phyloP scores from a whole-genome alignment of 2,113 vertebrate genomes.

The Labeo catla region DNA sequence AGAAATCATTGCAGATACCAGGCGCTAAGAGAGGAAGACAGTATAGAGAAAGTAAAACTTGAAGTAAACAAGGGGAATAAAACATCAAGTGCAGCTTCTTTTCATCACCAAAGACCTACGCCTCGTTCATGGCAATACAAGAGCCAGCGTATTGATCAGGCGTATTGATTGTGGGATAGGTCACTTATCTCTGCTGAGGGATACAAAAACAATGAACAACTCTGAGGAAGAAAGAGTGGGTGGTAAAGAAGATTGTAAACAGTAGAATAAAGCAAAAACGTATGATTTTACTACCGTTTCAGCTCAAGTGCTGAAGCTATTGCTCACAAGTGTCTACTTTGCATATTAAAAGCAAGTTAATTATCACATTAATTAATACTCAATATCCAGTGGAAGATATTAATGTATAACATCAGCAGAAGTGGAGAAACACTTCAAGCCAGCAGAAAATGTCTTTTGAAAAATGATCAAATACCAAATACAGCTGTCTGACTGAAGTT shows the following conservation, averaged over 20 bases:
- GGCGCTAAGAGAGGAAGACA: constrained; percentile 54
- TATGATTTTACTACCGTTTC: neutral
- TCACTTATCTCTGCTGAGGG: constrained; percentile 44
- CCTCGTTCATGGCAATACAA: neutral
- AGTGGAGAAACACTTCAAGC: neutral
- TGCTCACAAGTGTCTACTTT: constrained; percentile 4
- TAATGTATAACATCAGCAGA: neutral
- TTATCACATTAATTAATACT: constrained; percentile 7
- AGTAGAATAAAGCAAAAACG: neutral
- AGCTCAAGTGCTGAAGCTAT: neutral
- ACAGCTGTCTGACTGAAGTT: neutral
- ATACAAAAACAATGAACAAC: constrained; percentile 33
- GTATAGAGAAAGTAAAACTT: neutral
- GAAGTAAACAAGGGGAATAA: neutral
- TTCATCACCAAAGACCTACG: constrained; percentile 9
- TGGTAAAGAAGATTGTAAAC: neutral
- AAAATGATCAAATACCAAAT: neutral
- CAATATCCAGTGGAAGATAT: neutral
- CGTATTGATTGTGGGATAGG: constrained; percentile 31
- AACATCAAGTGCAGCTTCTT: constrained; percentile 7
- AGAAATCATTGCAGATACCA: constrained; percentile 71
- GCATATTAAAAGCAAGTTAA: neutral
- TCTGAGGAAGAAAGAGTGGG: neutral
- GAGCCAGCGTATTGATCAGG: constrained; percentile 29
- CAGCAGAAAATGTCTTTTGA: neutral